phyloP scores from a whole-genome alignment of 2,888 invertebrate species.

The Ormyrus labotus region DNA sequence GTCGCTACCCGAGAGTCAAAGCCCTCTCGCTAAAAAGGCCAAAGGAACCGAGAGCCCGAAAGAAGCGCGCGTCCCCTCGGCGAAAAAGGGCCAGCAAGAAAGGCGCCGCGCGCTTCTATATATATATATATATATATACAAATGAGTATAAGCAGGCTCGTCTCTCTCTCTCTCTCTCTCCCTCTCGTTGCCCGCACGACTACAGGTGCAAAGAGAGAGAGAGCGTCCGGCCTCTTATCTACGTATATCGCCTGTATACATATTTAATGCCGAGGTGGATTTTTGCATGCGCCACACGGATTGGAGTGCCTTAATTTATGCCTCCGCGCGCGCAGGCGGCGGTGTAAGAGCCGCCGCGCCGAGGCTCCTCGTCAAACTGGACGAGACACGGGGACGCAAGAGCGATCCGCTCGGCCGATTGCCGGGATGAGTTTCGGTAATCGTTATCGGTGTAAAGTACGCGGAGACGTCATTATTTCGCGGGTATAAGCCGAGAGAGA shows the following conservation, averaged over 20 bases:
- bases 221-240: constrained; percentile 45
- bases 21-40: constrained; percentile 34
- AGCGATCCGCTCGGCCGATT: not conserved
- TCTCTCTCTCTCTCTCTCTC: not conserved
- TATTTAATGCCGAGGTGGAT: constrained; percentile 65
- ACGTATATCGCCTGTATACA: constrained; percentile 64
- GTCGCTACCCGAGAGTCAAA: constrained; percentile 18
- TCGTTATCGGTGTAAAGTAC: no score
- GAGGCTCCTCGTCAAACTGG: constrained; percentile 27
- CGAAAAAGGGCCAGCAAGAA: not conserved
- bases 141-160: constrained; percentile 27
- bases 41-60: not conserved
- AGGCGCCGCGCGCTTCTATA: constrained; percentile 17
- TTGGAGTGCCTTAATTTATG: constrained; percentile 68
- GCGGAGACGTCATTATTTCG: no score
- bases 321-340: constrained; percentile 41
- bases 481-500: no score
- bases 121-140: constrained; percentile 29
- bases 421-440: no score
- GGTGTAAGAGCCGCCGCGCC: constrained; percentile 17
- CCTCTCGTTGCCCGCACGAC: constrained; percentile 10
- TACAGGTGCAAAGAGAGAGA: constrained; percentile 30
- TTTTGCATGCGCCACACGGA: constrained; percentile 63
- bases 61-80: not conserved
- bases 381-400: no score